Evolutionary conservation across 2,797 vertebrate genomes (phyloP).

Genomic region (Dendrocincla fuliginosa): DNA sequence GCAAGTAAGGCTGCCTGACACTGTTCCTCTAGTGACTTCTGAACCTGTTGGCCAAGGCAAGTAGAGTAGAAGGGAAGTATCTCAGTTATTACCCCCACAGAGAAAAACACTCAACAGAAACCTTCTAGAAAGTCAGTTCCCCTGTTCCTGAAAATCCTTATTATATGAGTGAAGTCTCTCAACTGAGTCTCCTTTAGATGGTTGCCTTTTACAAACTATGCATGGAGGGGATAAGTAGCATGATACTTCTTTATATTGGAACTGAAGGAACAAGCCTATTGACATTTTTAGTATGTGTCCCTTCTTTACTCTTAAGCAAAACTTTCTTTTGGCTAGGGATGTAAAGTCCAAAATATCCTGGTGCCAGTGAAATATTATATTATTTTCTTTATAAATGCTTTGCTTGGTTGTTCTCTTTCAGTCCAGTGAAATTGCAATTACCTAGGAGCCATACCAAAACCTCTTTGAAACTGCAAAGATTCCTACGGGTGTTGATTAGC

Average conservation of each 20-base stretch:
- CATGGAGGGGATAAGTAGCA: fast-evolving
- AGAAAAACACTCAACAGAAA: neutral
- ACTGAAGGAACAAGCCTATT: neutral
- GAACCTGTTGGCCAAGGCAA: neutral
- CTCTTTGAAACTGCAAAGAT: neutral
- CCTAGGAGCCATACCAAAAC: neutral
- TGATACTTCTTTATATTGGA: neutral
- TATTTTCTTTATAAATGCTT: neutral
- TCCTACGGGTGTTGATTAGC: neutral
- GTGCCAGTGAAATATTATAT: neutral
- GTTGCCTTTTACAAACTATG: neutral
- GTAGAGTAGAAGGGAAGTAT: neutral
- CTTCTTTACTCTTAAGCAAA: neutral
- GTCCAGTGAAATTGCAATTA: neutral
- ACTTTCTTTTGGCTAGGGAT: neutral
- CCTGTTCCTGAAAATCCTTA: neutral
- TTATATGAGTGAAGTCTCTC: neutral
- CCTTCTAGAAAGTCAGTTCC: neutral
- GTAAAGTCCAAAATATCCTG: neutral
- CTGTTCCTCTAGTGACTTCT: neutral
- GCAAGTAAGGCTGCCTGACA: neutral
- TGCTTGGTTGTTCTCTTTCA: neutral
- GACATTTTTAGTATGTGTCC: fast-evolving
- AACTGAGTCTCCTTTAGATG: neutral
- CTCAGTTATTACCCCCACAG: neutral